phyloP scores from a whole-genome alignment of 2,113 vertebrate genomes.

The Pseudorectes ferrugineus region DNA sequence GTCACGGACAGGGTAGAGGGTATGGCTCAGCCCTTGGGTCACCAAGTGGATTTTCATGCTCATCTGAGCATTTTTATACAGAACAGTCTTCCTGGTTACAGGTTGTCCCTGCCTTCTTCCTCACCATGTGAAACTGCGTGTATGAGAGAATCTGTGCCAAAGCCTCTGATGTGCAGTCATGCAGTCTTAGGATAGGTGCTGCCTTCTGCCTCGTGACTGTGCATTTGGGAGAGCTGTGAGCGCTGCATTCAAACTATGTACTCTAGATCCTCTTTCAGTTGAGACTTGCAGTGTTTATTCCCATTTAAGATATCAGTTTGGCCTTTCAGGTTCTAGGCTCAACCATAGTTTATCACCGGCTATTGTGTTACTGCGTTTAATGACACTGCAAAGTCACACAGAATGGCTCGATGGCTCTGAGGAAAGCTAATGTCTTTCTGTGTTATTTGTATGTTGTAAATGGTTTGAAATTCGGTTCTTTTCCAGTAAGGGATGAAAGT shows the following conservation, averaged over 20 bases:
- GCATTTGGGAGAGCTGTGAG: neutral
- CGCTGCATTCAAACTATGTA: neutral
- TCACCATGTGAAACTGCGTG: neutral
- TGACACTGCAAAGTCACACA: neutral
- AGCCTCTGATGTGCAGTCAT: neutral
- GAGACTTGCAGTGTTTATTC: neutral
- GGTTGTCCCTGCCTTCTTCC: neutral
- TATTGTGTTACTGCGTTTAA: neutral
- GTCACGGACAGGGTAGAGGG: rapidly evolving
- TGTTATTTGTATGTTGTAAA: neutral
- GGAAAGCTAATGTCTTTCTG: neutral
- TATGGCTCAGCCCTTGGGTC: neutral
- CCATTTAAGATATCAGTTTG: neutral
- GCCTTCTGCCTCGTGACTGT: rapidly evolving
- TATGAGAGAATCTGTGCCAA: neutral
- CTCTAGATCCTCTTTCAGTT: neutral
- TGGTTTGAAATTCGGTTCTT: neutral
- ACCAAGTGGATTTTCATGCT: neutral
- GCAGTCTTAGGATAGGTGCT: neutral
- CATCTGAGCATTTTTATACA: neutral
- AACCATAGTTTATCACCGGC: neutral
- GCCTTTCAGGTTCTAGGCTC: neutral
- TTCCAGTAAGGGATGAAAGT: neutral
- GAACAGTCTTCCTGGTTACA: neutral
- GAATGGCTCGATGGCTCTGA: neutral